Conservation (phyloP, 2,113 vertebrate genomes). For the Butorides virescens region DNA sequence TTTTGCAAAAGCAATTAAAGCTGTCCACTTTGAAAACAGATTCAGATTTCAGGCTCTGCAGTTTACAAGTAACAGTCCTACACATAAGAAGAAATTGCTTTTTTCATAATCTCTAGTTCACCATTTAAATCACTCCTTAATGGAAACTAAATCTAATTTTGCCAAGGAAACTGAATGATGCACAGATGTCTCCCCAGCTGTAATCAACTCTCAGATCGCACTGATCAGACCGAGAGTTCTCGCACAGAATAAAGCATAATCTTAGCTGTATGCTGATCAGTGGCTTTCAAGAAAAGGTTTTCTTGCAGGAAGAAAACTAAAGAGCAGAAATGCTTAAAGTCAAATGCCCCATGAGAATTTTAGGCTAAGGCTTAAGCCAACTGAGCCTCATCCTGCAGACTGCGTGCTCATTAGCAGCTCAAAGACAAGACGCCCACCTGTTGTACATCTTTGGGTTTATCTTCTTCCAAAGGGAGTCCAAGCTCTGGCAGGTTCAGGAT, state of each 20-base stretch:
- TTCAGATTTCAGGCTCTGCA: neutral
- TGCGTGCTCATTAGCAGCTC: neutral
- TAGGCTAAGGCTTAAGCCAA: neutral
- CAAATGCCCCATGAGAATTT: neutral
- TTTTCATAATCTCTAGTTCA: neutral
- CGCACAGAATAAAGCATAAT: neutral
- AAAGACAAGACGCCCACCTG: rapidly evolving
- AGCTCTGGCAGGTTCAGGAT: neutral
- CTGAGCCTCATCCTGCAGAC: neutral
- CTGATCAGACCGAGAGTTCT: neutral
- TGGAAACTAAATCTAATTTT: slow-evolving; percentile 17
- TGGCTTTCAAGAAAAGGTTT: neutral
- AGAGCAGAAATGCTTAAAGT: neutral
- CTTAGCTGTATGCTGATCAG: neutral
- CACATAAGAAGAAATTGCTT: neutral
- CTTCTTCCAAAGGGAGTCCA: neutral
- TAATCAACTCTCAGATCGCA: neutral
- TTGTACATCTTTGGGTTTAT: neutral
- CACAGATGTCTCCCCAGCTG: neutral
- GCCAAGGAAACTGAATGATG: neutral
- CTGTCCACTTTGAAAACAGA: neutral
- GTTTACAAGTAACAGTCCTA: neutral
- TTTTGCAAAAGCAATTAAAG: neutral
- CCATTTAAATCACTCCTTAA: neutral
- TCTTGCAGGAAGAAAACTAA: neutral